phyloP scores from a whole-genome alignment of 1,140 invertebrate species.

The Eubasilissa regina region DNA sequence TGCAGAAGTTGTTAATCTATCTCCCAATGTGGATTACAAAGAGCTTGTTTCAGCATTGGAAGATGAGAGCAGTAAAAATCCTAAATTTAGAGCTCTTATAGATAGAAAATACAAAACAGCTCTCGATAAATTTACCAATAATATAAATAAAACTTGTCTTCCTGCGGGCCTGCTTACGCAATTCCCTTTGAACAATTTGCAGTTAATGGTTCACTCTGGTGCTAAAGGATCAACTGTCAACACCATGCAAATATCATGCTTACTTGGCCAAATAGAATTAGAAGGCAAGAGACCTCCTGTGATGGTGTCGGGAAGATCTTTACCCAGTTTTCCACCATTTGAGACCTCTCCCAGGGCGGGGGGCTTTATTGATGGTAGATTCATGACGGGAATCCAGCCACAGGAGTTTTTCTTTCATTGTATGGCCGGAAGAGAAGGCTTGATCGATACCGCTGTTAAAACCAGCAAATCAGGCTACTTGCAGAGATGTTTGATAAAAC shows the following conservation, averaged over 20 bases:
- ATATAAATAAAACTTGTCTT: slow-evolving; percentile 90
- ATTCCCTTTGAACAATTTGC: slow-evolving; percentile 96
- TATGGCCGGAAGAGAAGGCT: slow-evolving; percentile 98
- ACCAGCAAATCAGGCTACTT: slow-evolving; percentile 98
- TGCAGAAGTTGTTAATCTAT: slow-evolving; percentile 80
- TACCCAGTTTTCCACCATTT: slow-evolving; percentile 95
- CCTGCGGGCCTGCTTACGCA: slow-evolving; percentile 86
- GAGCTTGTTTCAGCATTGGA: slow-evolving; percentile 80
- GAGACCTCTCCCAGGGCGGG: slow-evolving; percentile 94
- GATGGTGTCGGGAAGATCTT: slow-evolving; percentile 92
- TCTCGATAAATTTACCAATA: slow-evolving; percentile 89
- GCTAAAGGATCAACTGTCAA: slow-evolving; percentile 98
- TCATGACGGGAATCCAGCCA: slow-evolving; percentile 97
- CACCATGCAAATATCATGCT: slow-evolving; percentile 97
- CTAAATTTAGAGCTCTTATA: slow-evolving; percentile 81
- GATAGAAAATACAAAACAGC: slow-evolving; percentile 91
- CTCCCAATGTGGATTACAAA: slow-evolving; percentile 72
- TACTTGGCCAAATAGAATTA: slow-evolving; percentile 97
- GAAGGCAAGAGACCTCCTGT: slow-evolving; percentile 97
- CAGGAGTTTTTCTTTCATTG: slow-evolving; percentile 99
- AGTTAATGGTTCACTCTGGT: slow-evolving; percentile 98
- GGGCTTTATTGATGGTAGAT: slow-evolving; percentile 96
- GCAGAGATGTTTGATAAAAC: slow-evolving; percentile 98
- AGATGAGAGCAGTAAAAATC: slow-evolving; percentile 81
- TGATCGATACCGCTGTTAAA: slow-evolving; percentile 90